Percentiles rank a stretch among this genome's conserved stretches.
phyloP scores from a whole-genome alignment of 2,888 invertebrate species.

The Ypsolopha sequella region DNA sequence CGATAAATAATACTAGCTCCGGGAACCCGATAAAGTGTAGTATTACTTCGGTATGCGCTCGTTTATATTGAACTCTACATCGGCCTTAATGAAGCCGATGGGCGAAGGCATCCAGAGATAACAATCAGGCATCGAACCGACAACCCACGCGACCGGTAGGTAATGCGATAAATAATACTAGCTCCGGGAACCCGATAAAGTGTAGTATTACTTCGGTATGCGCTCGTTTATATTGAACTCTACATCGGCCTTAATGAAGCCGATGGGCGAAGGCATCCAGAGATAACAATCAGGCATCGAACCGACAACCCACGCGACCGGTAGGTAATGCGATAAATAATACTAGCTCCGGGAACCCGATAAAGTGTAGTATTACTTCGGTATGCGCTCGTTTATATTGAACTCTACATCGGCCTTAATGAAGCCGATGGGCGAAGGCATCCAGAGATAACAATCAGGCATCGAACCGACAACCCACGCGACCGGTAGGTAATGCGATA shows the following conservation, averaged over 20 bases:
- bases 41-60: no score
- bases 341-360: no score
- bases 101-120: slow-evolving; percentile 9
- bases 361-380: no score
- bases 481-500: slow-evolving; percentile 5
- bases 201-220: no score
- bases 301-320: slow-evolving; percentile 6
- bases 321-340: slow-evolving; percentile 5
- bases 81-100: not conserved
- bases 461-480: slow-evolving; percentile 7
- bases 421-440: slow-evolving; percentile 2
- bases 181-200: no score
- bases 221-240: no score
- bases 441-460: slow-evolving; percentile 12
- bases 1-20: not conserved
- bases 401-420: not conserved
- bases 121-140: slow-evolving; percentile 10
- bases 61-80: not conserved
- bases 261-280: slow-evolving; percentile 2
- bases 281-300: slow-evolving; percentile 13
- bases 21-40: no score
- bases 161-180: slow-evolving; percentile 2
- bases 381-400: no score
- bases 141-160: slow-evolving; percentile 6
- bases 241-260: not conserved